Conservation (phyloP, 2,113 vertebrate species). For the Chitala chitala region DNA sequence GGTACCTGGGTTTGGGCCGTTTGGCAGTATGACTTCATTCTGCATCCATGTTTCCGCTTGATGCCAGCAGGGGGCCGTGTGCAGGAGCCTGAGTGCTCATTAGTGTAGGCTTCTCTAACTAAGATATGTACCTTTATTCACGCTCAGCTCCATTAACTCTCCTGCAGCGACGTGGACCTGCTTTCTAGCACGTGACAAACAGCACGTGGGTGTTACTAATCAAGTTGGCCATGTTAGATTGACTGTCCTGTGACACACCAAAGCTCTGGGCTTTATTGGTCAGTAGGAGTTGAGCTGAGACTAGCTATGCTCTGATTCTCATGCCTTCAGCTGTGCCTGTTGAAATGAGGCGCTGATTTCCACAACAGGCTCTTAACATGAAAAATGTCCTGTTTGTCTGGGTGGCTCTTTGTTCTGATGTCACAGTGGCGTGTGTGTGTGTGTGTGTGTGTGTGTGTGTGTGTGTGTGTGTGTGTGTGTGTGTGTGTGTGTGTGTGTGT, state of each 20-base stretch:
- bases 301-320: too few relatives aligned
- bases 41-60: slow-evolving; percentile 7
- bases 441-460: too few relatives aligned
- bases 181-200: background rate
- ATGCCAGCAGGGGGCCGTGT: background rate
- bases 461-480: too few relatives aligned
- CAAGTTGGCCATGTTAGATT: background rate
- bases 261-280: background rate
- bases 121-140: background rate
- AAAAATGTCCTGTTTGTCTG: too few relatives aligned
- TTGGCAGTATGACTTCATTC: slow-evolving; percentile 22
- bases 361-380: too few relatives aligned
- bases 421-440: too few relatives aligned
- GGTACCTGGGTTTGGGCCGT: background rate
- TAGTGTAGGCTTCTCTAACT: slow-evolving; percentile 19
- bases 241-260: background rate
- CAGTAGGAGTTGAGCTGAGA: too few relatives aligned
- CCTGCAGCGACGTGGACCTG: background rate
- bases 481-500: too few relatives aligned
- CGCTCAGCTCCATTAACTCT: background rate
- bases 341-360: too few relatives aligned
- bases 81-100: too few relatives aligned
- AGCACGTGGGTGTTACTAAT: background rate
- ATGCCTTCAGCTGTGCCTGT: too few relatives aligned
- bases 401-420: too few relatives aligned